These are phyloP conservation scores for Gambusia yucatana DNA, from an alignment of 2,797 vertebrate genomes.

Conservation along the genomic window DNA sequence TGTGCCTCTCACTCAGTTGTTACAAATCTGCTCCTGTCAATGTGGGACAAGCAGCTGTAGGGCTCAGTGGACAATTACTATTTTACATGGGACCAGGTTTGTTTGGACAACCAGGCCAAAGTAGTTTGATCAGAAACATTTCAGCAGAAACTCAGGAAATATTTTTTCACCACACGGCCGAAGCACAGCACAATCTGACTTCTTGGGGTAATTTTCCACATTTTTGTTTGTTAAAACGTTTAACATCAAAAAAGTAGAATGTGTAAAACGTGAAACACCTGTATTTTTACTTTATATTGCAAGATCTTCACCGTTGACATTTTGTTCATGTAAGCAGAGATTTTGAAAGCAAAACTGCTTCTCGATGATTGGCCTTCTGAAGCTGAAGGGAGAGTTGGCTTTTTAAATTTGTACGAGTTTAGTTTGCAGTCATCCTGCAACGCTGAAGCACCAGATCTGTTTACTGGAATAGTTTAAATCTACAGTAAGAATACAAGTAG, in stretches of 20 bases:
- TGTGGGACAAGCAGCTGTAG: neutral
- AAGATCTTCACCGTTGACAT: constrained; percentile 2
- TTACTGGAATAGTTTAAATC: constrained; percentile 7
- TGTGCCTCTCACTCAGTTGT: neutral
- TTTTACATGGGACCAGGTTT: neutral
- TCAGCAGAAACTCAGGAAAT: neutral
- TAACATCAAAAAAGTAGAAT: neutral
- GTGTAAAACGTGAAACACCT: neutral
- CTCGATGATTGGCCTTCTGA: constrained; percentile 11
- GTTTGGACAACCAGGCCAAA: neutral
- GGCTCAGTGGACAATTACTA: neutral
- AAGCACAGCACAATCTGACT: too few species aligned
- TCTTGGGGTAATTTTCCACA: neutral
- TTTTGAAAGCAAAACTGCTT: constrained; percentile 12
- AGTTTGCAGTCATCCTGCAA: constrained; percentile 28
- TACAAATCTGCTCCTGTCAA: neutral
- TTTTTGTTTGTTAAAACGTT: neutral
- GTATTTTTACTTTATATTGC: neutral
- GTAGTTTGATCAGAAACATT: neutral
- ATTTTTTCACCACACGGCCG: neutral
- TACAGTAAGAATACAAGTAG: constrained; percentile 26
- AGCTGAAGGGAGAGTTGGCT: neutral
- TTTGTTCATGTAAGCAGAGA: neutral
- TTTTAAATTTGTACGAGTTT: neutral
- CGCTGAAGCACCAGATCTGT: neutral